Conservation (phyloP, 2,797 vertebrate species). For the Xerus rutilus region DNA sequence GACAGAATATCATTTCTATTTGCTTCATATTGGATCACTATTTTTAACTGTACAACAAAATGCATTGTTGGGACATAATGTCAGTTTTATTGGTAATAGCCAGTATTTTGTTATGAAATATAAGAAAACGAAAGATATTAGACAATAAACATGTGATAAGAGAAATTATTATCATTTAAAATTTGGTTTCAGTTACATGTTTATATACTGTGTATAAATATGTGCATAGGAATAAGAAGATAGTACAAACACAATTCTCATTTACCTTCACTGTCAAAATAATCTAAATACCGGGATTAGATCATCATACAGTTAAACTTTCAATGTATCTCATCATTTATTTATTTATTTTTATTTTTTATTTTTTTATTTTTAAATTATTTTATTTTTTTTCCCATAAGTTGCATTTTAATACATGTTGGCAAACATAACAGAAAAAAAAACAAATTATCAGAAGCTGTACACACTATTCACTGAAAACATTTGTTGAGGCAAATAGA, state of each 20-base stretch:
- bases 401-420: too few species aligned
- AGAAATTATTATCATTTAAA: not conserved
- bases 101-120: conserved; percentile 19
- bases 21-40: not conserved
- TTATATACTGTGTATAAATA: not conserved
- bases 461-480: too few species aligned
- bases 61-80: not conserved
- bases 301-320: not conserved
- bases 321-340: not conserved
- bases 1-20: not conserved
- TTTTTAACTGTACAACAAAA: not conserved
- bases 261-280: not conserved
- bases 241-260: not conserved
- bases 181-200: not conserved
- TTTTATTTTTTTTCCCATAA: too few species aligned
- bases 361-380: too few species aligned
- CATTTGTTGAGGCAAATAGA: too few species aligned
- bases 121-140: not conserved
- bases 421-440: too few species aligned
- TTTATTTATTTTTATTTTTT: too few species aligned
- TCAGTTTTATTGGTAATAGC: not conserved
- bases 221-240: not conserved
- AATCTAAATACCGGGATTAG: not conserved
- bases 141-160: not conserved
- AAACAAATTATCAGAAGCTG: too few species aligned